Conservation (phyloP, 2,113 vertebrate genomes). For the Hypocryptadius cinnamomeus region DNA sequence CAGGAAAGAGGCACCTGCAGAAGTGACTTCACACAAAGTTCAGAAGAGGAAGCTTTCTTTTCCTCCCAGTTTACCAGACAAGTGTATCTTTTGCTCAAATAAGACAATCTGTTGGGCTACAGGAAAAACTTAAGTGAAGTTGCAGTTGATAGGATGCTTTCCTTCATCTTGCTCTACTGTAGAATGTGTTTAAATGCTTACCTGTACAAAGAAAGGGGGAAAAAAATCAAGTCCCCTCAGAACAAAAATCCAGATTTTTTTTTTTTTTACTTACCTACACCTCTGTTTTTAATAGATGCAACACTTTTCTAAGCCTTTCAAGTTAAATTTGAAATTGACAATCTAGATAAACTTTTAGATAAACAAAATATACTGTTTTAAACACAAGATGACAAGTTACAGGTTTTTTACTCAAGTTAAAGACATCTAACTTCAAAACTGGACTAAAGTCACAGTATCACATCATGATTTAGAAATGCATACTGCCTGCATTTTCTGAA, state of each 20-base stretch:
- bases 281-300: neutral
- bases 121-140: neutral
- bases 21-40: neutral
- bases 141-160: neutral
- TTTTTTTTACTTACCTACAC: neutral
- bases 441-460: neutral
- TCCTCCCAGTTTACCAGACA: neutral
- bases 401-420: neutral
- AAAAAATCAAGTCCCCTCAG: neutral
- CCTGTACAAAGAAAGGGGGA: neutral
- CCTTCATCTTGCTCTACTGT: neutral
- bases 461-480: neutral
- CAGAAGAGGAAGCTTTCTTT: neutral
- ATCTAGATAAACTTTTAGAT: neutral
- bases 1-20: neutral
- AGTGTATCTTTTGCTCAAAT: neutral
- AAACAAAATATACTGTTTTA: neutral
- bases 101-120: neutral
- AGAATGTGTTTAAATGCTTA: neutral
- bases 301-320: neutral
- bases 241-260: neutral
- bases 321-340: neutral
- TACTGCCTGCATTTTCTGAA: neutral
- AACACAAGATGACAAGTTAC: neutral
- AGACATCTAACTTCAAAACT: neutral